Percentiles rank a stretch among this genome's conserved stretches.
These are phyloP conservation scores for Gymnopithys bicolor DNA, from an alignment of 2,797 vertebrate species.

Conservation along the genomic window DNA sequence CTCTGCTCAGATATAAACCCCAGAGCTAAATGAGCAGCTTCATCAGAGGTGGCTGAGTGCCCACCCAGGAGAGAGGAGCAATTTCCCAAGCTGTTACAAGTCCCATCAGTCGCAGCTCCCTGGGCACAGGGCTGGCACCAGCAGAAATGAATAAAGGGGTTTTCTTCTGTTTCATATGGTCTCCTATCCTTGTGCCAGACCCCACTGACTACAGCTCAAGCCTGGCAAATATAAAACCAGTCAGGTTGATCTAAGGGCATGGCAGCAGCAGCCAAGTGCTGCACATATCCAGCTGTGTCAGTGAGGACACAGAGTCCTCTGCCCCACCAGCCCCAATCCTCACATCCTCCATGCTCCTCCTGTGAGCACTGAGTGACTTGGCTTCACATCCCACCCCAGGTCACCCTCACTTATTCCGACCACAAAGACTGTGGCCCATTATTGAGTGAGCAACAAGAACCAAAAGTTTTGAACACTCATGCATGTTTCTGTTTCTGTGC, in stretches of 20 bases:
- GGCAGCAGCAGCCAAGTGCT: neutral
- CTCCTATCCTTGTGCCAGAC: rapidly evolving
- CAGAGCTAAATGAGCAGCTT: neutral
- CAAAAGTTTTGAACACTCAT: neutral
- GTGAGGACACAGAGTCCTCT: neutral
- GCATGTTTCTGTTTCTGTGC: neutral
- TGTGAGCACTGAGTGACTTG: rapidly evolving
- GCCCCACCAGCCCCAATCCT: neutral
- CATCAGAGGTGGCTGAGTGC: rapidly evolving
- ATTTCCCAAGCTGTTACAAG: neutral
- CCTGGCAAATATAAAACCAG: neutral
- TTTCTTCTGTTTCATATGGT: rapidly evolving
- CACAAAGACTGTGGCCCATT: neutral
- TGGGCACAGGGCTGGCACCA: neutral
- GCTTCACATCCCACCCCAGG: neutral
- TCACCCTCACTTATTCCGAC: rapidly evolving
- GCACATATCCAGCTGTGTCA: neutral
- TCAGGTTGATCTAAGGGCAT: rapidly evolving
- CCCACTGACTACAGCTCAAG: neutral
- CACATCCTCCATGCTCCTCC: neutral
- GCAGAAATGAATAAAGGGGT: neutral
- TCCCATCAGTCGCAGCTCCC: neutral
- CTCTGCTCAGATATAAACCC: neutral
- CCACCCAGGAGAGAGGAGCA: neutral
- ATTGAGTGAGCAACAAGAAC: neutral